Percentiles rank a stretch among this genome's conserved stretches.
These are phyloP conservation scores for Lutjanus erythropterus DNA, from an alignment of 2,113 vertebrate species.

Conservation along the genomic window DNA sequence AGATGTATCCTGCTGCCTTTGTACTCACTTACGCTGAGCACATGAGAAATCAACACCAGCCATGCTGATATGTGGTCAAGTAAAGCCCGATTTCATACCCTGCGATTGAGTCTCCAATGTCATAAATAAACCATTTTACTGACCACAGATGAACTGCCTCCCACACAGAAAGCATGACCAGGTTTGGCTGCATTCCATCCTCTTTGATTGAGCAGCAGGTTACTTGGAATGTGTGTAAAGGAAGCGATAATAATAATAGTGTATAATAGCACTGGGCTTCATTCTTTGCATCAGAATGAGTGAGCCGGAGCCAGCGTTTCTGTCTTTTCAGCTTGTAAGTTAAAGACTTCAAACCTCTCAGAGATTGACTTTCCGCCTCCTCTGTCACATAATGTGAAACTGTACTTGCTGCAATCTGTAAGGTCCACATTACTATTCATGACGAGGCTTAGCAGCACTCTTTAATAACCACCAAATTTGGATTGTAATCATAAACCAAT, in stretches of 20 bases:
- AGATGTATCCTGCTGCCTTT: conserved; percentile 1
- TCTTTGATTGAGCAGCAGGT: conserved; percentile 12
- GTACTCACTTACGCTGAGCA: not conserved
- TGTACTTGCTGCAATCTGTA: not conserved
- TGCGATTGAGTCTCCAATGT: conserved; percentile 23
- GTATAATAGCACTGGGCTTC: not conserved
- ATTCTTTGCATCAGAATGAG: not conserved
- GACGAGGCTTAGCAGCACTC: not conserved
- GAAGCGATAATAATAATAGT: not conserved
- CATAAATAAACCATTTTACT: conserved; percentile 48
- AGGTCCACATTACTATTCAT: conserved; percentile 23
- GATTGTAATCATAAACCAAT: conserved; percentile 7
- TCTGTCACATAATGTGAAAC: not conserved
- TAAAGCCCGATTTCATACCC: conserved; percentile 38
- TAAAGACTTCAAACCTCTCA: not conserved
- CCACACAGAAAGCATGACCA: conserved; percentile 3
- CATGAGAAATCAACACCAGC: conserved; percentile 20
- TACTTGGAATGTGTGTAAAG: not conserved
- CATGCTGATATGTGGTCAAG: conserved; percentile 5
- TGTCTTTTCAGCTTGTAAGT: not conserved
- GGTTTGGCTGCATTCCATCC: conserved; percentile 4
- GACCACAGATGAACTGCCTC: conserved; percentile 14
- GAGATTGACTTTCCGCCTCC: not conserved
- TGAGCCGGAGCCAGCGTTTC: not conserved
- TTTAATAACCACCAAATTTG: conserved; percentile 6